Conservation (phyloP, 2,113 vertebrate genomes). For the Seriola aureovittata region DNA sequence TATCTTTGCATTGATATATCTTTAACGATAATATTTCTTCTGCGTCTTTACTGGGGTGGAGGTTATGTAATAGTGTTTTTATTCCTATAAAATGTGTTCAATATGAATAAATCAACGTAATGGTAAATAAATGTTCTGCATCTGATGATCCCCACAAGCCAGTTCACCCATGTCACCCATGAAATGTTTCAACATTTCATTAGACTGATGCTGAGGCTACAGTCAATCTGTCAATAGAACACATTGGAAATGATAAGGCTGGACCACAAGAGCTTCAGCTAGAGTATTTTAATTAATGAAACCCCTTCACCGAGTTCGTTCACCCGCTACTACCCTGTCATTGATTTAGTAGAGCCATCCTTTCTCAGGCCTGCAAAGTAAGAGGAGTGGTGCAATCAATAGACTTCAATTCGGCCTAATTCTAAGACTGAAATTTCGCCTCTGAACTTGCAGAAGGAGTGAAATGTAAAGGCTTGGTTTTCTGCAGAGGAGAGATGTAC, state of each 20-base stretch:
- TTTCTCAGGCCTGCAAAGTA: slow-evolving; percentile 17
- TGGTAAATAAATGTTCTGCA: background rate
- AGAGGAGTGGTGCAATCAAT: slow-evolving; percentile 29
- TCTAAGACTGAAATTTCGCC: slow-evolving; percentile 6
- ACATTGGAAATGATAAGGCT: slow-evolving; percentile 10
- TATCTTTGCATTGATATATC: too few species aligned
- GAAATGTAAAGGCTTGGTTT: slow-evolving; percentile 4
- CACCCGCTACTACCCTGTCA: slow-evolving; percentile 23
- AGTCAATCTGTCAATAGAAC: slow-evolving; percentile 39
- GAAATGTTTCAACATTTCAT: slow-evolving; percentile 22
- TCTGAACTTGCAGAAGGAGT: slow-evolving; percentile 1
- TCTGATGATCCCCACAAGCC: background rate
- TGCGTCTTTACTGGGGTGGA: too few species aligned
- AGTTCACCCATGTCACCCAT: background rate
- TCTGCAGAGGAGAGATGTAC: background rate
- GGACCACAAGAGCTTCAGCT: slow-evolving; percentile 7
- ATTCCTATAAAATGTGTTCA: background rate
- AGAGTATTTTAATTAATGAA: slow-evolving; percentile 53
- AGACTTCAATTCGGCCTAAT: background rate
- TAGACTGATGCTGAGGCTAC: slow-evolving; percentile 15
- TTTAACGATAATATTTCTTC: too few species aligned
- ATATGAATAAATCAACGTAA: background rate
- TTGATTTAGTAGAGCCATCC: slow-evolving; percentile 53
- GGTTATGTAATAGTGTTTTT: background rate
- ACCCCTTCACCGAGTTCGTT: slow-evolving; percentile 5